Base-by-base conservation (phyloP, 1,140 invertebrate species). In the Drosophila subobscura region DNA sequence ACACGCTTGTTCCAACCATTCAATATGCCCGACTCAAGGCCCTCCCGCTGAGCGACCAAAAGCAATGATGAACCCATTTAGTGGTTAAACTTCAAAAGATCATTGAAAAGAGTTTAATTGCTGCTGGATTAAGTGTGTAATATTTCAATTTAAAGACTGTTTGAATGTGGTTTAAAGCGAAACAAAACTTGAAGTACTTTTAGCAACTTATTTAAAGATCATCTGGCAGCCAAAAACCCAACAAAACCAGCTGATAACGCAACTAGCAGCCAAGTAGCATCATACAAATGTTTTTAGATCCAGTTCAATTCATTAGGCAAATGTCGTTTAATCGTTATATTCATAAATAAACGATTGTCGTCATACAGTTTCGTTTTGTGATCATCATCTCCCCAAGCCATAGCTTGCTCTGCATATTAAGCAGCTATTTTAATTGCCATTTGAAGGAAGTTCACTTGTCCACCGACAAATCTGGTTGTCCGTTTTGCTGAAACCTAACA, bases 1-100 rank as follows among this genome's bases (percentile, higher is more conserved):
- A 75, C 71, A 75, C 60, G 71, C 72, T 75, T 56, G 63, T 74
- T 66, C 59, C 60, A 73, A 22, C 52, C 71, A 74, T 74, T 73
- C 71, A 52, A 65, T 74, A 25, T 74, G 59, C 59, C 41, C 59
- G 51, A 51, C 41, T 74, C 71, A 74, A 74, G 71, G 71, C 57
- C 57, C 56, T 52, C 52, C 44, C 10, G 40, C 20, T 27, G 20
- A 42, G 40, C 29, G 20, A 42, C 33, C 29, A 33, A 8, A 12
- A 5, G 1, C 5, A 27, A 5, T 37, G 33, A 37, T 37, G 33
- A 10, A 2, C 33, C 33, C 33, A 37, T 37, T 37, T 10, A 10
- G 10, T 37, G 33, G 33, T 37, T 10, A 3, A 10, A 2, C 33
- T 12, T 37, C 16, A 33, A 33, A 2, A 8, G 29, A 33, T 33